These are phyloP conservation scores for Helostoma temminkii DNA, from an alignment of 2,797 vertebrate genomes.

Conservation along the genomic window DNA sequence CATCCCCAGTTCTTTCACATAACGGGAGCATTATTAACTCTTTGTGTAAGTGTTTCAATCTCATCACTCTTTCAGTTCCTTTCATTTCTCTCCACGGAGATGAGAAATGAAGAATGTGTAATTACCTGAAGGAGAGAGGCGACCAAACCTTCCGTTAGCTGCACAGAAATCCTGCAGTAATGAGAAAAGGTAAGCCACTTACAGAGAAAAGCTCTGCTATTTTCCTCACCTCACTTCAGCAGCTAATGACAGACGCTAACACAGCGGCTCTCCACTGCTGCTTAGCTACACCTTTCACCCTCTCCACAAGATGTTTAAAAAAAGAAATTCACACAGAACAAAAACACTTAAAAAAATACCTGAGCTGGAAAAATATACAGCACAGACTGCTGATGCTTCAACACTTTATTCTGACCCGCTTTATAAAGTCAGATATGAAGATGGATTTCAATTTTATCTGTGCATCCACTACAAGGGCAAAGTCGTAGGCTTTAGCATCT, in stretches of 20 bases:
- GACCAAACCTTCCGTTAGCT: conserved; percentile 40
- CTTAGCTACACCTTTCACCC: conserved; percentile 19
- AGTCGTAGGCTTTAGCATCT: no score
- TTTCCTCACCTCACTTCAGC: conserved; percentile 59
- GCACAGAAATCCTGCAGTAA: conserved; percentile 60
- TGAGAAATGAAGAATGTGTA: conserved; percentile 60
- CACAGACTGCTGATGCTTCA: background rate
- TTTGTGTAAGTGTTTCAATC: conserved; percentile 36
- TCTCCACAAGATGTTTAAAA: background rate
- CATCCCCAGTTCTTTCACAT: background rate
- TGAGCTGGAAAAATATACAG: background rate
- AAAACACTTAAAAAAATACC: conserved; percentile 8
- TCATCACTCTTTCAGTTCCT: conserved; percentile 25
- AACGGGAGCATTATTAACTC: conserved; percentile 46
- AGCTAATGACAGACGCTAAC: conserved; percentile 45
- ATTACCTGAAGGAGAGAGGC: conserved; percentile 59
- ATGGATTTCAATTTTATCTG: background rate
- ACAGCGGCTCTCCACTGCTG: conserved; percentile 1
- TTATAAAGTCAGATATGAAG: background rate
- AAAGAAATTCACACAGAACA: conserved; percentile 1
- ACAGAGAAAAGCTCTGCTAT: conserved; percentile 54
- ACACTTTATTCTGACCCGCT: no score
- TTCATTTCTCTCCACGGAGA: conserved; percentile 40
- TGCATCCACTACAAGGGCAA: background rate
- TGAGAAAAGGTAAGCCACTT: conserved; percentile 71